phyloP scores from a whole-genome alignment of 1,140 invertebrate genomes.

The Aphaenogaster floridana region DNA sequence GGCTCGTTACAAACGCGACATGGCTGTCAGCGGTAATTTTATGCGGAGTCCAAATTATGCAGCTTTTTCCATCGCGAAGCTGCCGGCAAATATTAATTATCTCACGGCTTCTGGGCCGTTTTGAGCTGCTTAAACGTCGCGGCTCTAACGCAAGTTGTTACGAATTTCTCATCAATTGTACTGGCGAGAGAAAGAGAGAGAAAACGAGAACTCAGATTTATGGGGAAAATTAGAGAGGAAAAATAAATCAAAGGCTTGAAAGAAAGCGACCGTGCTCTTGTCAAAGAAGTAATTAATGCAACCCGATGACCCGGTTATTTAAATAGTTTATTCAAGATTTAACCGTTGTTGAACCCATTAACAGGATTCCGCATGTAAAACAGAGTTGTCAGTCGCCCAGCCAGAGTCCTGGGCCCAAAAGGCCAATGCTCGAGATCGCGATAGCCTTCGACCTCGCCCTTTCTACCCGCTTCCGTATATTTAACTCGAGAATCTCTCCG shows the following conservation, averaged over 20 bases:
- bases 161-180: constrained; percentile 16
- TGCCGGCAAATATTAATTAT: constrained; percentile 57
- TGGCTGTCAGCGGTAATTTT: constrained; percentile 50
- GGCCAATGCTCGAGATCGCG: constrained; percentile 29
- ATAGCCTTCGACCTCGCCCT: constrained; percentile 36
- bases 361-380: constrained; percentile 27
- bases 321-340: constrained; percentile 69
- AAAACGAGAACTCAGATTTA: not conserved
- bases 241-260: constrained; percentile 17
- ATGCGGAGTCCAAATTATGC: constrained; percentile 45
- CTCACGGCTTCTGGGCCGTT: constrained; percentile 29
- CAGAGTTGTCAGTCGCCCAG: not conserved
- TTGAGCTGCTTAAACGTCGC: constrained; percentile 48
- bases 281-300: constrained; percentile 75
- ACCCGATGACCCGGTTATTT: constrained; percentile 70
- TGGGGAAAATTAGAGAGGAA: not conserved
- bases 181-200: not conserved
- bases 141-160: constrained; percentile 35
- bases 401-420: not conserved
- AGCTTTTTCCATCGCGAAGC: constrained; percentile 47
- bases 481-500: constrained; percentile 29
- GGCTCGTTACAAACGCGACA: constrained; percentile 44
- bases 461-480: not conserved
- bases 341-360: constrained; percentile 53
- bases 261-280: not conserved